Percentiles rank a stretch among this genome's conserved stretches.
phyloP scores from a whole-genome alignment of 2,797 vertebrate species.

The Octomys mimax region DNA sequence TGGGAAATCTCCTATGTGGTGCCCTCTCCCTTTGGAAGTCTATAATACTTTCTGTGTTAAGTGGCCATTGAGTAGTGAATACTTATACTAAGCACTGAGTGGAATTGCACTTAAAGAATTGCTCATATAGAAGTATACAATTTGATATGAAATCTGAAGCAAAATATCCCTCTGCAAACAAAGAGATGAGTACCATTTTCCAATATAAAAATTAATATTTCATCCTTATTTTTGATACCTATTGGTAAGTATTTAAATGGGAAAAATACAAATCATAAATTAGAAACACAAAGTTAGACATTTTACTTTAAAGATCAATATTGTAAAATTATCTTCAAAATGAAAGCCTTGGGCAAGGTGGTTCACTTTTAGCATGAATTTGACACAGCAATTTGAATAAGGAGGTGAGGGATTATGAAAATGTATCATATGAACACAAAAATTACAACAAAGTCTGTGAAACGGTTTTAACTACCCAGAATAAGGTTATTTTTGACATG shows the following conservation, averaged over 20 bases:
- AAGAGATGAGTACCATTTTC: background rate
- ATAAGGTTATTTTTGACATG: background rate
- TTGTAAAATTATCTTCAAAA: background rate
- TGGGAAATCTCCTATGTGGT: background rate
- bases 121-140: background rate
- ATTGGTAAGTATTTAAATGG: background rate
- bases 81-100: background rate
- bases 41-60: background rate
- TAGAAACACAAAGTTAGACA: background rate
- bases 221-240: no score
- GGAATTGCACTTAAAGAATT: constrained; percentile 1
- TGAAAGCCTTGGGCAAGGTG: background rate
- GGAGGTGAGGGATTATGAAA: background rate
- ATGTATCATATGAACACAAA: background rate
- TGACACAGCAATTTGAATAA: constrained; percentile 10
- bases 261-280: background rate
- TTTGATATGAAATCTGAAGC: background rate
- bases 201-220: background rate
- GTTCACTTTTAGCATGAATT: background rate
- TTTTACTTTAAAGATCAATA: background rate
- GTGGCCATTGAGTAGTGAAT: background rate
- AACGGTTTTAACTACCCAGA: background rate
- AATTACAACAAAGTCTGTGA: background rate
- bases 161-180: background rate
- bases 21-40: background rate